Evolutionary conservation across 1,140 invertebrate species (phyloP).

Genomic region (Camponotus vicinus): DNA sequence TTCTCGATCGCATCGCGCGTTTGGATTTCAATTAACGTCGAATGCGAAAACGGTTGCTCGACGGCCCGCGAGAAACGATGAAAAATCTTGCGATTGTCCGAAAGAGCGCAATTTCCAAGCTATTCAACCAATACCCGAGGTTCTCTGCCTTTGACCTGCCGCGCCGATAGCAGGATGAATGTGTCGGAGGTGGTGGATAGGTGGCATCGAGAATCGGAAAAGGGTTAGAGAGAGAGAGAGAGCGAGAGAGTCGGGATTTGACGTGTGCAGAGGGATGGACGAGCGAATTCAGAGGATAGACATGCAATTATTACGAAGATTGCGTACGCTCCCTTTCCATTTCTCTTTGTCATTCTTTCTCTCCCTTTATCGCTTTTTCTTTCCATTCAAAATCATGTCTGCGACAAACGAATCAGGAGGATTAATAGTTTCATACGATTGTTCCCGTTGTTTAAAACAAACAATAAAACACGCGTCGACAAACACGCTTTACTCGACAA

Average conservation of each 20-base stretch:
- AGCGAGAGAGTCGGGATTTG: background rate
- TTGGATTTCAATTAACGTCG: slow-evolving; percentile 59
- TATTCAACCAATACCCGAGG: slow-evolving; percentile 29
- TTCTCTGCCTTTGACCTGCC: slow-evolving; percentile 19
- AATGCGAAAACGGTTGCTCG: slow-evolving; percentile 13
- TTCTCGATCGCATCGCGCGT: slow-evolving; percentile 26
- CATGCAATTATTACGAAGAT: slow-evolving; percentile 70
- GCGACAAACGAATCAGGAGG: slow-evolving; percentile 12
- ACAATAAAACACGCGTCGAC: background rate
- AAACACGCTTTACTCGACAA: background rate
- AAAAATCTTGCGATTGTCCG: slow-evolving; percentile 55
- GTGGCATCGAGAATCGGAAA: slow-evolving; percentile 69
- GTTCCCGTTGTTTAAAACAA: background rate
- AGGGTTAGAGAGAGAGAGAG: slow-evolving; percentile 52
- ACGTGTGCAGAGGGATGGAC: slow-evolving; percentile 16
- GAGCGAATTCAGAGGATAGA: slow-evolving; percentile 42
- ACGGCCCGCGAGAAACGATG: slow-evolving; percentile 12
- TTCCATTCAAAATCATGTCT: background rate
- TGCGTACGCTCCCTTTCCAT: slow-evolving; percentile 36
- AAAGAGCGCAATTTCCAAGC: slow-evolving; percentile 18
- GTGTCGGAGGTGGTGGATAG: slow-evolving; percentile 59
- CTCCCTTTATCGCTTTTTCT: background rate
- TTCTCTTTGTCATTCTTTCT: background rate
- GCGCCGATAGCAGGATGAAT: slow-evolving; percentile 46
- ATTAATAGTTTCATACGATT: slow-evolving; percentile 24